Evolutionary conservation across 2,113 vertebrate genomes (phyloP), one percentile per base, ranked within the genome.

Genomic region (Ptyas mucosa): DNA sequence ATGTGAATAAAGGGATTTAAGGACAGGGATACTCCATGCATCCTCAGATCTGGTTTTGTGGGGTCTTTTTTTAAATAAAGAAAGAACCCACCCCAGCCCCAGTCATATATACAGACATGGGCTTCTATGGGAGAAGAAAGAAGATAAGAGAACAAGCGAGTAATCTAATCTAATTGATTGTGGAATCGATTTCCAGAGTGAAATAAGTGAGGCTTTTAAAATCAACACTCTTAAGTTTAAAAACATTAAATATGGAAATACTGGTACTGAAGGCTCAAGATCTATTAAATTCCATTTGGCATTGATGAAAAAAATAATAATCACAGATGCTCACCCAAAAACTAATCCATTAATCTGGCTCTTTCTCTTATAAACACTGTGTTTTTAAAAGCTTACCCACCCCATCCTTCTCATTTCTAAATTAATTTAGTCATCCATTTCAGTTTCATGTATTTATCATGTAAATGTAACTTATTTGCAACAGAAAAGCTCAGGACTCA

Each of bases 371-470:
- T 96, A 97, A 98, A 98, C 97, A 97, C 97, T 97, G 97, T 97
- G 97, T 98, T 98, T 97, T 91, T 97, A 97, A 98, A 97, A 96
- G 94, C 97, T 95, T 97, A 95, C 95, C 95, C 93, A 49, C 46
- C 46, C 43, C 6, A 97, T 96, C 95, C 95, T 93, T 34, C 7
- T 93, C 51, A 26, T 21, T 93, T 69, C 89, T 93, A 97, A 97
- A 97, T 97, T 98, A 97, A 98, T 98, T 97, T 98, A 98, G 98
- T 98, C 97, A 98, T 97, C 97, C 97, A 98, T 98, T 98, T 98
- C 97, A 96, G 97, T 97, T 97, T 98, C 96, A 94, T 96, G 97
- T 97, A 98, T 98, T 98, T 98, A 98, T 98, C 97, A 98, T 98
- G 97, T 97, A 98, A 98, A 98, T 98, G 97, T 94, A 94, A 97